Evolutionary conservation across 1,140 invertebrate species (phyloP), one percentile per base, ranked within the genome.

Genomic region (Calliphora vicina): DNA sequence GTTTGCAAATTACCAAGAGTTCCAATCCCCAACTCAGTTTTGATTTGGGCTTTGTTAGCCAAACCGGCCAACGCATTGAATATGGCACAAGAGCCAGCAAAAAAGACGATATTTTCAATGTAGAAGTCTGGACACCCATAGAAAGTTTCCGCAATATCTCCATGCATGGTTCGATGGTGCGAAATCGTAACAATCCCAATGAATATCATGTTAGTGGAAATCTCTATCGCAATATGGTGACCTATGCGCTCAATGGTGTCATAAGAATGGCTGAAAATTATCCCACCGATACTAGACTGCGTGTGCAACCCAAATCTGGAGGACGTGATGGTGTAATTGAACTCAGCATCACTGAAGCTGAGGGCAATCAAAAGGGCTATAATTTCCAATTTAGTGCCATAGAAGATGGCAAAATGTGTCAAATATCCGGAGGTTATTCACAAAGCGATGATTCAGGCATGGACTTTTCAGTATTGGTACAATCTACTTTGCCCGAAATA

Each of bases 111-210:
- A 85, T 87, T 25, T 86, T 90, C 72, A 89, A 90, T 61, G 84
- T 89, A 26, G 89, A 90, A 25, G 80, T 90, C 9, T 87, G 86
- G 86, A 90, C 89, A 17, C 89, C 89, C 2, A 71, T 90, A 12
- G 85, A 87, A 50, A 86, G 87, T 73, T 90, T 85, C 83, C 82
- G 85, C 0, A 90, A 90, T 76, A 86, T 90, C 8, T 90, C 89
- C 3, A 86, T 90, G 86, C 86, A 89, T 25, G 87, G 87, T 3
- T 87, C 87, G 0, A n/a, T 88, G 6, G 50, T 82, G 3, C 83
- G 71, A 23, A 86, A 61, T 26, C 43, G 82, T 0, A 67, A 67
- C 0, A 84, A 87, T 82, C 45, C 85, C 3, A 80, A 85, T 8
- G 86, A 87, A 15, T 89, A 86, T 10, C 85, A 85, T 61, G 83